These are phyloP conservation scores for Gyps fulvus DNA, from an alignment of 2,113 vertebrate genomes.

Conservation along the genomic window DNA sequence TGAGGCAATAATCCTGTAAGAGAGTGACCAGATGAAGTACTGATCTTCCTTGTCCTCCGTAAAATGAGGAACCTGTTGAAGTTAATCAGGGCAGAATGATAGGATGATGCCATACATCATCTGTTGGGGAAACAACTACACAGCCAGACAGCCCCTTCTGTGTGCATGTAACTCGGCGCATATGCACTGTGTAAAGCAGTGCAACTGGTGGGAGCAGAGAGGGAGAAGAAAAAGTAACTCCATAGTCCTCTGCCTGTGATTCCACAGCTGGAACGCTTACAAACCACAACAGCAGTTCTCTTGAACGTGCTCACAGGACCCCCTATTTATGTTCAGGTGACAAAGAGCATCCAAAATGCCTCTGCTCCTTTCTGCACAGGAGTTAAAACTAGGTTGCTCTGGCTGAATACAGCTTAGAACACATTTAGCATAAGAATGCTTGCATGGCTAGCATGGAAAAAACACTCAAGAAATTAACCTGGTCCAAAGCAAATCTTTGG, in stretches of 20 bases:
- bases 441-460: not conserved
- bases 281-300: not conserved
- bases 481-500: not conserved
- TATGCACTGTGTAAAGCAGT: not conserved
- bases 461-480: not conserved
- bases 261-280: not conserved
- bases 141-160: not conserved
- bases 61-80: not conserved
- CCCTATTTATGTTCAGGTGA: not conserved
- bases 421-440: not conserved
- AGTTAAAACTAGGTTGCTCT: not conserved
- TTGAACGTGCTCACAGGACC: not conserved
- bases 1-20: not conserved
- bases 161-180: fast-evolving
- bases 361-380: not conserved
- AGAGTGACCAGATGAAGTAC: not conserved
- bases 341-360: not conserved
- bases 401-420: not conserved
- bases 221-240: not conserved
- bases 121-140: not conserved
- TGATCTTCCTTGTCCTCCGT: not conserved
- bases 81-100: slow-evolving; percentile 24
- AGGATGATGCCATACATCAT: not conserved
- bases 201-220: not conserved
- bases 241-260: not conserved